These are phyloP conservation scores for Palythoa caribaeorum DNA, from an alignment of 92 coral and sea anemone genomes.

Conservation along the genomic window DNA sequence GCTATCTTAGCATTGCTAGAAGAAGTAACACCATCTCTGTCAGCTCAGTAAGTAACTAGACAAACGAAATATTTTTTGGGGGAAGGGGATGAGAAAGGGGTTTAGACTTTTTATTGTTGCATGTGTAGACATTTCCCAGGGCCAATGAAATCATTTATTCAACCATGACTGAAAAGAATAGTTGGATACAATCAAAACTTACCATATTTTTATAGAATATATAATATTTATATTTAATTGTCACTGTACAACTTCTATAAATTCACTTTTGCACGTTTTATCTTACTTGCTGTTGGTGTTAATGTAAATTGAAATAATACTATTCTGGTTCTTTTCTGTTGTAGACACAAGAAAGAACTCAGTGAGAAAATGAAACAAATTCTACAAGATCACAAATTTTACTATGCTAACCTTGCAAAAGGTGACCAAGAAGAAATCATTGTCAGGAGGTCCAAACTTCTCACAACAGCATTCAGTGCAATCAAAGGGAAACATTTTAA, in stretches of 20 bases:
- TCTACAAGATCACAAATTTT: conserved; percentile 15
- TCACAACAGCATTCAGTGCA: conserved; percentile 40
- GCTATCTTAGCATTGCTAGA: neutral
- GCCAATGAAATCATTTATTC: neutral
- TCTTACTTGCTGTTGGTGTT: neutral
- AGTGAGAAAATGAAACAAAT: conserved; percentile 17
- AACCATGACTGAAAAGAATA: neutral
- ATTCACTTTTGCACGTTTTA: too few relatives aligned
- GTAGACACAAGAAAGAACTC: conserved; percentile 10
- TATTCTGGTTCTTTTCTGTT: neutral
- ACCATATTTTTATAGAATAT: neutral
- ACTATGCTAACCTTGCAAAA: conserved; percentile 1
- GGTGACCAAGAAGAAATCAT: neutral
- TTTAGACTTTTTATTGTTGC: neutral
- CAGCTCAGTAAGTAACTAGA: neutral
- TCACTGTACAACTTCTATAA: neutral
- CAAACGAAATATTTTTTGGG: neutral
- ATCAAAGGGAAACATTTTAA: conserved; percentile 7
- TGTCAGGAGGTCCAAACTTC: conserved; percentile 7
- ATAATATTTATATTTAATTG: neutral
- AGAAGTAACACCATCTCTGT: neutral
- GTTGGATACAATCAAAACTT: neutral
- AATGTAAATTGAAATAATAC: neutral
- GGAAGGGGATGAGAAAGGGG: conserved; percentile 9
- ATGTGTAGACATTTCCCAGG: neutral